phyloP scores from a whole-genome alignment of 1,140 invertebrate genomes.

The Heliconius melpomene region DNA sequence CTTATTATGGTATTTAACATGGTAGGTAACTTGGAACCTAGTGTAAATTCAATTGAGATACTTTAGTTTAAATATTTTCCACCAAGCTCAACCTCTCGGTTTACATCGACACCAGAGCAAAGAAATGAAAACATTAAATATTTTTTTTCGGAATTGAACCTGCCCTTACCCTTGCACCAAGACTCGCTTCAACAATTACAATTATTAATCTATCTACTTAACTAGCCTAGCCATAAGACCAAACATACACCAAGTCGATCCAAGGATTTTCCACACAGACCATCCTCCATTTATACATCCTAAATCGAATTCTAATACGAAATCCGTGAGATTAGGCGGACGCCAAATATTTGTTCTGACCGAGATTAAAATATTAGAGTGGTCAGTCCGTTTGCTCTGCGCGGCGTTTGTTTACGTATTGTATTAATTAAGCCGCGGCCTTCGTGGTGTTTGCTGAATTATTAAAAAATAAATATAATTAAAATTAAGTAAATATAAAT shows the following conservation, averaged over 20 bases:
- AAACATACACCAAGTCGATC: slow-evolving; percentile 13
- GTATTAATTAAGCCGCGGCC: slow-evolving; percentile 17
- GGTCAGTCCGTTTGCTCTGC: slow-evolving; percentile 54
- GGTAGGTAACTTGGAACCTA: too few relatives aligned
- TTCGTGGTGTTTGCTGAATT: slow-evolving; percentile 17
- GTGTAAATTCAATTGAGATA: too few relatives aligned
- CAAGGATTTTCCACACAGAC: slow-evolving; percentile 17
- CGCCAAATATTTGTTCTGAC: slow-evolving; percentile 56
- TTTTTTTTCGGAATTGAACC: too few relatives aligned
- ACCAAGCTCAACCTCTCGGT: too few relatives aligned
- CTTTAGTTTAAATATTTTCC: too few relatives aligned
- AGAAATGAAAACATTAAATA: too few relatives aligned
- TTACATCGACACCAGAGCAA: too few relatives aligned
- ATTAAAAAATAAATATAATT: slow-evolving; percentile 19
- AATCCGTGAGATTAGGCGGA: slow-evolving; percentile 48
- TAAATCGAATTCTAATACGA: slow-evolving; percentile 40
- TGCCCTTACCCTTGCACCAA: too few relatives aligned
- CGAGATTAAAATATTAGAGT: slow-evolving; percentile 64
- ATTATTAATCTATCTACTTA: neutral
- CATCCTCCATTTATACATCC: slow-evolving; percentile 20
- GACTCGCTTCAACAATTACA: too few relatives aligned
- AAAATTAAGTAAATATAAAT: neutral
- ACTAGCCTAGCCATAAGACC: neutral
- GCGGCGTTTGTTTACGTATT: slow-evolving; percentile 17
- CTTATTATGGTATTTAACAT: too few relatives aligned